Base-by-base conservation (phyloP, 2,888 invertebrate genomes). In the Machimus rusticus region DNA sequence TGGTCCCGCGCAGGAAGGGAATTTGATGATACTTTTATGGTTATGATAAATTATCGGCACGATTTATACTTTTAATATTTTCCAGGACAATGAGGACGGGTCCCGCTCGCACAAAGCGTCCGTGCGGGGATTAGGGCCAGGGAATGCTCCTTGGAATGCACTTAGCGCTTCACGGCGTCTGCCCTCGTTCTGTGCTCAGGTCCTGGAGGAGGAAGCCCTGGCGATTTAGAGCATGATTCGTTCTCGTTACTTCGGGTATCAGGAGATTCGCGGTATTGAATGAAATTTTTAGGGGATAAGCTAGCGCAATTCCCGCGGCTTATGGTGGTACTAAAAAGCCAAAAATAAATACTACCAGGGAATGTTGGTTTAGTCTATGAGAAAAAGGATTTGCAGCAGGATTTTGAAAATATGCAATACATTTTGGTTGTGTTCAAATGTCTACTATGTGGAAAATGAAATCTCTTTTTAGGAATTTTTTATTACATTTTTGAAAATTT, bases 41-140 rank as follows among this genome's bases (percentile, higher is more conserved):
- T 66, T 66, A 84, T 84, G 84, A 84, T 84, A 84, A 84, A 84
- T 84, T 84, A 84, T 66, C 84, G 37, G 16, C 39, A 84, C 66
- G 84, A 84, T 84, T 84, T 84, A 84, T 84, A 84, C 39, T 84
- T 84, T 84, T 84, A 84, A 84, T 84, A 84, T 39, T 84, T 66
- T 84, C 43, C 74, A 84, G 84, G 66, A 51, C 51, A 46, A 46
- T 46, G 43, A 46, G 14, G 4, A 46, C 16, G 43, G 4, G 4
- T 46, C 16, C 43, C n/a, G 16, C 8, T 51, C n/a, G n/a, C 51
- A 51, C 51, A 51, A 16, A 51, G n/a, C 2, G 51, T n/a, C 51
- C 51, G 51, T n/a, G 4, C n/a, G 34, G 34, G 51, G n/a, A 4
- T 51, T 51, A 5, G 51, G 19, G 2, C 5, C n/a, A 6, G n/a